Percentiles rank a stretch among this genome's conserved stretches.
phyloP scores from a whole-genome alignment of 2,113 vertebrate species.

The Pelmatolapia mariae region DNA sequence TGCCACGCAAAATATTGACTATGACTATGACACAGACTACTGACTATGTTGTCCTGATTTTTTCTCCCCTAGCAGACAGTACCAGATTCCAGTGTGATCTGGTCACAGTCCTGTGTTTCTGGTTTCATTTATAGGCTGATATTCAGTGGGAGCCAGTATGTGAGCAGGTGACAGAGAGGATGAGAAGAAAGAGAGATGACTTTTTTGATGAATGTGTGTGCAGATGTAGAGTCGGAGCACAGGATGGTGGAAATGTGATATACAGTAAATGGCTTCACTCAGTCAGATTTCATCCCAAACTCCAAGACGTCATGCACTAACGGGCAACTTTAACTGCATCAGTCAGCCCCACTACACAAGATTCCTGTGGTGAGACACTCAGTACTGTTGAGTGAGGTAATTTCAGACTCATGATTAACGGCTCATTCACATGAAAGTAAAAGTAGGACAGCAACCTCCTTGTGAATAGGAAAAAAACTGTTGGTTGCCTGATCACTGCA shows the following conservation, averaged over 20 bases:
- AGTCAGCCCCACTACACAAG: background rate
- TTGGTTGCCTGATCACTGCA: background rate
- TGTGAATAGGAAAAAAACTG: background rate
- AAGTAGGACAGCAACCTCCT: background rate
- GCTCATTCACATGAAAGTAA: background rate
- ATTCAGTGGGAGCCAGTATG: background rate
- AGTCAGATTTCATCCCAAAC: background rate
- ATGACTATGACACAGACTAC: background rate
- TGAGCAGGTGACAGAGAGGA: background rate
- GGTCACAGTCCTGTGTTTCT: background rate
- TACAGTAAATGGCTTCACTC: background rate
- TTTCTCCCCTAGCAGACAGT: background rate
- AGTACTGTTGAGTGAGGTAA: background rate
- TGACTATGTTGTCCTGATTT: background rate
- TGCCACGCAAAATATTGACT: background rate
- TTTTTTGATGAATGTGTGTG: background rate
- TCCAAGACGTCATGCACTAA: background rate
- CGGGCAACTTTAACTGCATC: background rate
- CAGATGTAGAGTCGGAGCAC: background rate
- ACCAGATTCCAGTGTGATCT: background rate
- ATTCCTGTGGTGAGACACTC: background rate
- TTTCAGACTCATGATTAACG: background rate
- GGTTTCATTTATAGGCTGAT: background rate
- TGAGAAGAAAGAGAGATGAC: background rate
- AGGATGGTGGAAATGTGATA: background rate